These are phyloP conservation scores for Limnephilus lunatus DNA, from an alignment of 2,888 invertebrate species.

Conservation along the genomic window DNA sequence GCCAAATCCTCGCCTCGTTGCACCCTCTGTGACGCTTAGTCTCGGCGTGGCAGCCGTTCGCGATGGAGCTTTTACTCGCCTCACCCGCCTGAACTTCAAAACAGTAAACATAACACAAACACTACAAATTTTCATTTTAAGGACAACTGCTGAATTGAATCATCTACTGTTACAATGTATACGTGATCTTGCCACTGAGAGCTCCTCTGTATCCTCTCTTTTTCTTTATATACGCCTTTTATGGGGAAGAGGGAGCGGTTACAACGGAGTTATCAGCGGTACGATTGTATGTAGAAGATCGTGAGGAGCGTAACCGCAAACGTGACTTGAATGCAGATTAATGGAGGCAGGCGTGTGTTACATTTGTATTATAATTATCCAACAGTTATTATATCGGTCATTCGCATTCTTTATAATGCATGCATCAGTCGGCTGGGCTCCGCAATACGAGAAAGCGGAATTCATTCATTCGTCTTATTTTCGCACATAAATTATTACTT, in stretches of 20 bases:
- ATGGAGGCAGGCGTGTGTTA: background rate
- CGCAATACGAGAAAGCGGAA: background rate
- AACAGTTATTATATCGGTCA: conserved; percentile 11
- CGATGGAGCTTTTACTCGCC: too few species aligned
- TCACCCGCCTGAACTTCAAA: background rate
- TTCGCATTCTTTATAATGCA: conserved; percentile 16
- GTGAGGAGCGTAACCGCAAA: background rate
- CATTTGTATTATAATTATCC: background rate
- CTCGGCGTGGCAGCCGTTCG: too few species aligned
- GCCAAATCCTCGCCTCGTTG: too few species aligned
- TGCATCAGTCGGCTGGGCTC: background rate
- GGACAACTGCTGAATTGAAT: background rate
- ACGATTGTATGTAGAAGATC: background rate
- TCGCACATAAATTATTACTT: background rate
- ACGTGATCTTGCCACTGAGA: background rate
- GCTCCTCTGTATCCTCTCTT: background rate
- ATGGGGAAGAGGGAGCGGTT: background rate
- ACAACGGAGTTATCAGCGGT: background rate
- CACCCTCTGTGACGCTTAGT: too few species aligned
- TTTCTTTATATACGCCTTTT: background rate
- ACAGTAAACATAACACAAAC: background rate
- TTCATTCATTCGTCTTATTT: background rate
- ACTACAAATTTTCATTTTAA: background rate
- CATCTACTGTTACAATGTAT: background rate
- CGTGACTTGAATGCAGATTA: conserved; percentile 10